phyloP scores from a whole-genome alignment of 2,888 invertebrate genomes.

The Meiosimyza decipiens region DNA sequence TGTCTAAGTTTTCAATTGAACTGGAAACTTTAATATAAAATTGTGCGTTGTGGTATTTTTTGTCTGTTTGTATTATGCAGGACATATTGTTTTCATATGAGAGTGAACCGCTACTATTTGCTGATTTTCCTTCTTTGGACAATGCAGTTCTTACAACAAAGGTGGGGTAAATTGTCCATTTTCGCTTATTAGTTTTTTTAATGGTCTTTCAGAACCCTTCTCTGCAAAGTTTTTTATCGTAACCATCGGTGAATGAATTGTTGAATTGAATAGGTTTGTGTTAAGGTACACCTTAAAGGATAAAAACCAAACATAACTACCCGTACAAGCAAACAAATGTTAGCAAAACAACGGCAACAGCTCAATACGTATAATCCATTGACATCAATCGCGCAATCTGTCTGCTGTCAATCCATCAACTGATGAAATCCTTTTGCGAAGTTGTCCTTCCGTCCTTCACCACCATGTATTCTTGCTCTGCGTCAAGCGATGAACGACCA shows the following conservation, averaged over 20 bases:
- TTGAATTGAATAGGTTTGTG: too few relatives aligned
- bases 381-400: slow-evolving; percentile 55
- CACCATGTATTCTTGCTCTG: background rate
- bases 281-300: too few relatives aligned
- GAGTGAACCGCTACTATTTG: too few relatives aligned
- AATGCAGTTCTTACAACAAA: too few relatives aligned
- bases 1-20: slow-evolving; percentile 44
- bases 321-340: slow-evolving; percentile 23
- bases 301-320: slow-evolving; percentile 36
- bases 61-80: background rate
- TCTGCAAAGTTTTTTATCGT: too few relatives aligned
- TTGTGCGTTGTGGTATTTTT: background rate
- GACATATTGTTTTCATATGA: too few relatives aligned
- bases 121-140: too few relatives aligned
- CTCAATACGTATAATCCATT: slow-evolving; percentile 44
- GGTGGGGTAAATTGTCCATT: too few relatives aligned
- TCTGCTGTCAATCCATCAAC: slow-evolving; percentile 62
- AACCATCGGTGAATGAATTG: too few relatives aligned
- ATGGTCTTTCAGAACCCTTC: too few relatives aligned
- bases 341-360: background rate
- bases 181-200: too few relatives aligned
- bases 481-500: slow-evolving; percentile 42
- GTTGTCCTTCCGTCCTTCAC: background rate
- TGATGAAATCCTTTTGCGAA: slow-evolving; percentile 34
- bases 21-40: slow-evolving; percentile 11